Evolutionary conservation across 2,113 vertebrate species (phyloP).

Genomic region (Uria aalge): DNA sequence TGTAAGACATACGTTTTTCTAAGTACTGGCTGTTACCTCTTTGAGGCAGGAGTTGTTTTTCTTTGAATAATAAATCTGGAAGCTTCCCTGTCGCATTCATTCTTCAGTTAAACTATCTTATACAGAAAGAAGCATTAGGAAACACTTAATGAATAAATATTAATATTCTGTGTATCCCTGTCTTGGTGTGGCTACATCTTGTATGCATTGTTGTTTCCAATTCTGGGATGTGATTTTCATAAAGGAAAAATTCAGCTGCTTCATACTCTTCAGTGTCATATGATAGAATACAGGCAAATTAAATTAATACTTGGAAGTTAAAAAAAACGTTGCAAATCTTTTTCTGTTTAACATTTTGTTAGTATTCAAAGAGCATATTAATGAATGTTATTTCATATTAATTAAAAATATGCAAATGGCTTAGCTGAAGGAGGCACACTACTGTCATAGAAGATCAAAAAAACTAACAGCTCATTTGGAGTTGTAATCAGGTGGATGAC

Average conservation of each 20-base stretch:
- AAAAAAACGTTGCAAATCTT: background rate
- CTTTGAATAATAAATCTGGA: background rate
- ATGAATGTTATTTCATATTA: background rate
- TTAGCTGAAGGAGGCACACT: background rate
- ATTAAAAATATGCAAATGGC: slow-evolving; percentile 20
- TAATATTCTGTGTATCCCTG: background rate
- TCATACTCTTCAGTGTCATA: background rate
- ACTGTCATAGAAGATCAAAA: background rate
- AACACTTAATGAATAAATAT: background rate
- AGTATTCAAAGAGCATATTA: background rate
- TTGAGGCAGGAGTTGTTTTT: background rate
- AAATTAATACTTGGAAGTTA: background rate
- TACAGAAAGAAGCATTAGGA: background rate
- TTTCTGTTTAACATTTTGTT: background rate
- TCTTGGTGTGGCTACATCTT: background rate
- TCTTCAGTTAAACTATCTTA: background rate
- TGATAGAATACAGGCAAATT: background rate
- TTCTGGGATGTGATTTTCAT: background rate
- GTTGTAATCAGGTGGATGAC: background rate
- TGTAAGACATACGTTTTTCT: background rate
- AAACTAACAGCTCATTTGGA: background rate
- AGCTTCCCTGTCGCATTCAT: background rate
- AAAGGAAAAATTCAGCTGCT: background rate
- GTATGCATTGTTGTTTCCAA: background rate
- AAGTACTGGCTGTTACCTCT: background rate